These are phyloP conservation scores for Cricetomys ansorgei DNA, from an alignment of 2,113 vertebrate genomes.

Conservation along the genomic window DNA sequence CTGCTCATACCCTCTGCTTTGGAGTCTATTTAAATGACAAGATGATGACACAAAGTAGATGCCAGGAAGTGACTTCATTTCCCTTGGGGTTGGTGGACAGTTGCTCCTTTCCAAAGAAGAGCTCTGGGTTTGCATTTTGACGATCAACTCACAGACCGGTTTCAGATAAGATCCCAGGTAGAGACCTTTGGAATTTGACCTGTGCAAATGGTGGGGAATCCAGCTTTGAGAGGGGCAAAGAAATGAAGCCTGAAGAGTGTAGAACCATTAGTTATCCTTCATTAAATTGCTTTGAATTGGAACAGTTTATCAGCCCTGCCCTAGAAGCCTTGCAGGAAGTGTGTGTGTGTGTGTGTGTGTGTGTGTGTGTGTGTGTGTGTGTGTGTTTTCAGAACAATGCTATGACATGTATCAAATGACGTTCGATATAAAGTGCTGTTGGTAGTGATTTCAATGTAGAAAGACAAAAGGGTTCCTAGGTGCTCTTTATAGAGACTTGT, in stretches of 20 bases:
- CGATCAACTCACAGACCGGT: neutral
- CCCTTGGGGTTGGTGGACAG: neutral
- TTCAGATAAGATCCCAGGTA: constrained; percentile 5
- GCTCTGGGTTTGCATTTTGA: neutral
- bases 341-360: neutral
- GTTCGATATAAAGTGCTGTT: neutral
- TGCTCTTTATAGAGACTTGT: neutral
- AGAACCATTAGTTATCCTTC: neutral
- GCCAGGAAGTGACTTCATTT: neutral
- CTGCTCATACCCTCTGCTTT: neutral
- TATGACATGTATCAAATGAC: neutral
- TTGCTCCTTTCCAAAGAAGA: neutral
- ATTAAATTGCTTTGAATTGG: constrained; percentile 43
- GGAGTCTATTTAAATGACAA: neutral
- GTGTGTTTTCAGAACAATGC: neutral
- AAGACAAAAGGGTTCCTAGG: neutral
- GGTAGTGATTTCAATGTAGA: neutral
- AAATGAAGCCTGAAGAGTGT: neutral
- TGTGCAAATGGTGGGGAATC: neutral
- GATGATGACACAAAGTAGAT: neutral
- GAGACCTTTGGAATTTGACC: neutral
- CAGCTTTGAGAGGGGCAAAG: neutral
- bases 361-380: constrained; percentile 34
- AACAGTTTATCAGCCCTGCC: constrained; percentile 13
- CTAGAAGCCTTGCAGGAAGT: constrained; percentile 39